Conservation (phyloP, 2,888 invertebrate species). For the Anagyrus pseudococci region DNA sequence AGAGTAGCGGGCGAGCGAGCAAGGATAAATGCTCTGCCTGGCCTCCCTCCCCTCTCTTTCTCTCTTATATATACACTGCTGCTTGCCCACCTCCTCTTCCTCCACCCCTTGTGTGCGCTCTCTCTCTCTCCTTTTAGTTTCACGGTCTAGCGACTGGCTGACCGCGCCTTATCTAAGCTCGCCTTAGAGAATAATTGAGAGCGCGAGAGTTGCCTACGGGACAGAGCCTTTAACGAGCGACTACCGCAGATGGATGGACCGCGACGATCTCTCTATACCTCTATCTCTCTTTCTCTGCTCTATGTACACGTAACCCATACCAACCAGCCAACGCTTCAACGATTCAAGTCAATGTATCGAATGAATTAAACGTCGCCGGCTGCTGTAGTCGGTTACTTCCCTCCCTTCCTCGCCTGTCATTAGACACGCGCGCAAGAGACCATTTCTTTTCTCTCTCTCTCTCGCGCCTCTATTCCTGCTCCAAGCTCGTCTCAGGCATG, state of each 20-base stretch:
- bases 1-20: too few species aligned
- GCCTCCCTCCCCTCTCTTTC: too few species aligned
- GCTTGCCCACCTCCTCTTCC: constrained; percentile 18
- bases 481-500: neutral
- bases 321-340: too few species aligned
- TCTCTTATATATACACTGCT: too few species aligned
- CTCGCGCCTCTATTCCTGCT: too few species aligned
- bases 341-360: constrained; percentile 36
- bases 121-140: constrained; percentile 46
- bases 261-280: constrained; percentile 1
- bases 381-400: neutral
- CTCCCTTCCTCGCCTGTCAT: too few species aligned
- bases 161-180: constrained; percentile 54
- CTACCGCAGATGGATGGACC: constrained; percentile 1
- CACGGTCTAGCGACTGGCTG: constrained; percentile 51
- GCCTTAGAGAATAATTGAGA: constrained; percentile 40
- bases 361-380: constrained; percentile 32
- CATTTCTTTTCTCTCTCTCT: neutral
- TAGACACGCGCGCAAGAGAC: neutral
- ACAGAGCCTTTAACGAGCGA: constrained; percentile 19
- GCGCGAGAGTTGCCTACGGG: neutral
- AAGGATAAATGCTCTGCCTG: too few species aligned
- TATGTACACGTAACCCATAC: neutral
- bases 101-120: neutral
- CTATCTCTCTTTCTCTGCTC: neutral